phyloP scores from a whole-genome alignment of 2,888 invertebrate species.

The Stenurella melanura region DNA sequence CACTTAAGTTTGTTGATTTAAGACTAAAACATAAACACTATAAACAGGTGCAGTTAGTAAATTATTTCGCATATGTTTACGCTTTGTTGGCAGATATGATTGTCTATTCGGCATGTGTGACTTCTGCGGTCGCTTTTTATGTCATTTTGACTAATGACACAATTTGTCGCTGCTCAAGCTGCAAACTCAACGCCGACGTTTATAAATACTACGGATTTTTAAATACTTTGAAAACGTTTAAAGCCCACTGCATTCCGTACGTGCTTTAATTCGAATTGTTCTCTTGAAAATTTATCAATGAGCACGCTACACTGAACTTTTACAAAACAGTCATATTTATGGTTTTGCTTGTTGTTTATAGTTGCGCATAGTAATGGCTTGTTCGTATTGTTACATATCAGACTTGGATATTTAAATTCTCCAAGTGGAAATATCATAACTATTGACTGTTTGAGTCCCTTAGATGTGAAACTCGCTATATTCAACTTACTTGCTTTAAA shows the following conservation, averaged over 20 bases:
- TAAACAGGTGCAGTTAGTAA: slow-evolving; percentile 54
- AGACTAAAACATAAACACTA: slow-evolving; percentile 11
- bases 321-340: slow-evolving; percentile 15
- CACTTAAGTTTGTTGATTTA: slow-evolving; percentile 22
- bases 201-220: slow-evolving; percentile 63
- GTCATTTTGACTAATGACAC: slow-evolving; percentile 68
- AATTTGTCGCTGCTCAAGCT: slow-evolving; percentile 67
- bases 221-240: slow-evolving; percentile 50
- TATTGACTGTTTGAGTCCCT: too few species aligned
- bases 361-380: background rate
- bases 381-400: background rate
- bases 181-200: slow-evolving; percentile 61
- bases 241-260: slow-evolving; percentile 51
- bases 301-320: slow-evolving; percentile 22
- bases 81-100: slow-evolving; percentile 63
- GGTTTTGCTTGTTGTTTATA: background rate
- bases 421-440: too few species aligned
- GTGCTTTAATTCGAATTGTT: slow-evolving; percentile 48
- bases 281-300: slow-evolving; percentile 44
- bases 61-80: slow-evolving; percentile 61
- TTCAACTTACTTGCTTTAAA: too few species aligned
- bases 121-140: slow-evolving; percentile 66
- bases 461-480: too few species aligned
- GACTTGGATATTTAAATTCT: too few species aligned
- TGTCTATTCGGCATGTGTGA: slow-evolving; percentile 63